A percentile compares a stretch with the other conserved stretches of the same genome.
Conservation (phyloP, 1,140 invertebrate genomes). For the Meloidogyne floridensis region DNA sequence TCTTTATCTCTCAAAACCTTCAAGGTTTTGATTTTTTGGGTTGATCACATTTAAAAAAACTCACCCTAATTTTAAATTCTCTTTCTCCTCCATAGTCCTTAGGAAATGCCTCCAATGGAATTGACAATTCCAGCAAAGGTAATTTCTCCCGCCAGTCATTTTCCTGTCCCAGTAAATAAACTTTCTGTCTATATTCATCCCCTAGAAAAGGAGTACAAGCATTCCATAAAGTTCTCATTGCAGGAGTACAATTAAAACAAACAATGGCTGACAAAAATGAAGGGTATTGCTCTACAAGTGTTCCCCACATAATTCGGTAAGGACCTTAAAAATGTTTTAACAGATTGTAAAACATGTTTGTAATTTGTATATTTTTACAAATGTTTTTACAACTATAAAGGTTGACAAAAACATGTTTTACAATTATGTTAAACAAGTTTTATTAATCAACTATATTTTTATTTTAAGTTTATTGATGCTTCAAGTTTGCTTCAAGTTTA, state of each 20-base stretch:
- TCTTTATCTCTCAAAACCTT: too few species aligned
- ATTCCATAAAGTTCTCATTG: constrained; percentile 43
- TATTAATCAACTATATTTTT: too few species aligned
- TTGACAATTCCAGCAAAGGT: background rate
- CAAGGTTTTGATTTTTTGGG: too few species aligned
- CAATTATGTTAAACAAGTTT: too few species aligned
- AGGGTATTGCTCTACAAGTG: constrained; percentile 44
- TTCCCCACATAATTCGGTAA: constrained; percentile 47
- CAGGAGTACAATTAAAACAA: constrained; percentile 35
- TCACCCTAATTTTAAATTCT: constrained; percentile 2
- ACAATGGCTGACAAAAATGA: constrained; percentile 35
- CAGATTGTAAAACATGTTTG: too few species aligned
- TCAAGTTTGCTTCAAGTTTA: too few species aligned
- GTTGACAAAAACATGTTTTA: too few species aligned
- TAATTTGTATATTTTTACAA: too few species aligned
- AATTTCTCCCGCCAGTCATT: background rate
- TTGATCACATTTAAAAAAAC: background rate
- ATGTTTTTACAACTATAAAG: too few species aligned
- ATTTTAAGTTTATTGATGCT: too few species aligned
- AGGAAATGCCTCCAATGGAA: constrained; percentile 15
- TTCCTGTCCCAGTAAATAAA: constrained; percentile 19
- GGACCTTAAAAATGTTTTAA: constrained; percentile 22
- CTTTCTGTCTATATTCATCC: constrained; percentile 34
- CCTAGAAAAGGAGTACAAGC: constrained; percentile 42
- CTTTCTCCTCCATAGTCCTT: constrained; percentile 14